These are phyloP conservation scores for Drosophila ananassae DNA, from an alignment of 1,140 invertebrate genomes.

Conservation along the genomic window DNA sequence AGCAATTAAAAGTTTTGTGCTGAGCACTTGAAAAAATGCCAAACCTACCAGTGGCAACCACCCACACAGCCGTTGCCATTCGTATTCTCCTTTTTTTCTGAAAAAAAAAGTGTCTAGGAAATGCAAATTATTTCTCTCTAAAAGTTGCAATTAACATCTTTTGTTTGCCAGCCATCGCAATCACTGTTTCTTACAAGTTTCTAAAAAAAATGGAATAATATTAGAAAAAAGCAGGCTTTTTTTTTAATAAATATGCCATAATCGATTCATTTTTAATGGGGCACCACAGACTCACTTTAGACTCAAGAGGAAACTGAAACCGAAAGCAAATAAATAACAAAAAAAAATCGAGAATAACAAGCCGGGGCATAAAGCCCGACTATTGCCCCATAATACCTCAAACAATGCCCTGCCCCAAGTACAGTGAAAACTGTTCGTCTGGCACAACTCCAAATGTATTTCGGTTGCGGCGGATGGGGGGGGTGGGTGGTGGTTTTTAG, in stretches of 20 bases:
- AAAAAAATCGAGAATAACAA: constrained; percentile 31
- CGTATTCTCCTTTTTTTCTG: constrained; percentile 18
- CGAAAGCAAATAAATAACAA: constrained; percentile 41
- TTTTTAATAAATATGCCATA: not conserved
- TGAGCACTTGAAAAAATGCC: constrained; percentile 54
- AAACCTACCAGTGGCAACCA: constrained; percentile 16
- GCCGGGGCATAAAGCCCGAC: constrained; percentile 30
- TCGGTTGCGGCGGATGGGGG: not conserved
- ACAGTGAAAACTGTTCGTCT: constrained; percentile 49
- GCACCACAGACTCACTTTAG: not conserved
- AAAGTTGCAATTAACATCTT: constrained; percentile 35
- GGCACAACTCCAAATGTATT: constrained; percentile 49
- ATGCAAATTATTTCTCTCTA: constrained; percentile 25
- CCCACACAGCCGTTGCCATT: constrained; percentile 3
- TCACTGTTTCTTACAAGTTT: not conserved
- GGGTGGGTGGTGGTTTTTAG: not conserved
- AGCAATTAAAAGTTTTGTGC: constrained; percentile 73
- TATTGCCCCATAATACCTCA: constrained; percentile 16
- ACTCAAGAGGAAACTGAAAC: constrained; percentile 14
- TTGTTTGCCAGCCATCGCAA: constrained; percentile 31
- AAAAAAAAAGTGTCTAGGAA: constrained; percentile 7
- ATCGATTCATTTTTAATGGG: constrained; percentile 41
- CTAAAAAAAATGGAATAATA: too few relatives aligned
- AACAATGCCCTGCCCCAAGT: constrained; percentile 29
- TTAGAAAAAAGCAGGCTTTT: too few relatives aligned